Base-by-base conservation (phyloP, 64 coral and sea anemone genomes). In the Stichodactyla mertensii region DNA sequence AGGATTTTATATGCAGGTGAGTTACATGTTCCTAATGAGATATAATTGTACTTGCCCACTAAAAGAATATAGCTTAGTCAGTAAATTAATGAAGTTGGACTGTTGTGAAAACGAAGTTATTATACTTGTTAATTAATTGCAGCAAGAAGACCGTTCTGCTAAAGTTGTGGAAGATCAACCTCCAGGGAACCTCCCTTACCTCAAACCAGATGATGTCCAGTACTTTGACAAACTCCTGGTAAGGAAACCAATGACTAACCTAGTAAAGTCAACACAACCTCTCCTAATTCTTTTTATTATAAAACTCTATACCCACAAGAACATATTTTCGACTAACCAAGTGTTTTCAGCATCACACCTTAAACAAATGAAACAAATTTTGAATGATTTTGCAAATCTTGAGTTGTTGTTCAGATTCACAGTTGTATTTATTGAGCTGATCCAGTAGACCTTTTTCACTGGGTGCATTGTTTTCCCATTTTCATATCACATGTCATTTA, bases 161-260 rank as follows among this genome's bases (percentile, higher is more conserved):
- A 99, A 99, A 93, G 84, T 99, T 11, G 85, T 99, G 60, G 97
- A 99, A 86, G 97, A 99, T 87, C 97, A 99, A 71, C 97, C 97
- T 60, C 97, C 97, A 64, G 97, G 97, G 55, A 99, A 99, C 61
- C 52, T 99, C 52, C 97, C 97, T 8, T 99, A 99, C 83, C 84
- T 99, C 5, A 99, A 99, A 61, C 97, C 97, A 55, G 97, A 99
- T 89, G 97, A 99, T 92, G 97, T 99, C 13, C 97, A 99, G 54
- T 99, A 99, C 92, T 99, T 99, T 84, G 97, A 99, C 83, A 99
- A 99, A 62, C 83, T 99, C 20, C 60, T 99, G 90, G 97, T 99
- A 88, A 93, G 97, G 31, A 36, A 36, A 36, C 31, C 2, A 36
- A 36, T 36, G n/a, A n/a, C n/a, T n/a, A n/a, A n/a, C n/a, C n/a